phyloP scores from a whole-genome alignment of 1,140 invertebrate species.

The Halotydeus destructor region DNA sequence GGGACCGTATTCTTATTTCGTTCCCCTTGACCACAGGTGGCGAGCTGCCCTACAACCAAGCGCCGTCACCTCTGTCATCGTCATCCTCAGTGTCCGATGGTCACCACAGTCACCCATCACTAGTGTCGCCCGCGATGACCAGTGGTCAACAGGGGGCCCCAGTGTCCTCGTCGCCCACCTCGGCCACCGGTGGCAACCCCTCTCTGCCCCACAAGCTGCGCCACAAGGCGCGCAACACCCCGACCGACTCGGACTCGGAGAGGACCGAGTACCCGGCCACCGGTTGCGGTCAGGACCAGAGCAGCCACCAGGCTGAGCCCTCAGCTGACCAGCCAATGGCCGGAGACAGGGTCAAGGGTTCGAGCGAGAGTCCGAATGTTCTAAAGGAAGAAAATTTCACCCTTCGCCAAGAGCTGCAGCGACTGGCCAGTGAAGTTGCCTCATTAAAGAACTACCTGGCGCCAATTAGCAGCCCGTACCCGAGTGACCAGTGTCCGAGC shows the following conservation, averaged over 20 bases:
- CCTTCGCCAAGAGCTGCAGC: conserved; percentile 59
- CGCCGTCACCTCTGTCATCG: conserved; percentile 1
- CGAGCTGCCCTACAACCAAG: not conserved
- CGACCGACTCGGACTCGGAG: conserved; percentile 38
- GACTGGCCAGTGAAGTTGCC: conserved; percentile 75
- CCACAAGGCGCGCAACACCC: conserved; percentile 61
- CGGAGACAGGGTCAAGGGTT: conserved; percentile 19
- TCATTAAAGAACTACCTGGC: conserved; percentile 38
- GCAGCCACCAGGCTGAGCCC: conserved; percentile 23
- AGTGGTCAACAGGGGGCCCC: conserved; percentile 13
- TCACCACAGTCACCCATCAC: not conserved
- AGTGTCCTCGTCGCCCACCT: conserved; percentile 16
- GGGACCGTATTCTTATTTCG: not conserved
- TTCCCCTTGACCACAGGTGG: not conserved
- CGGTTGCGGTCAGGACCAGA: conserved; percentile 21
- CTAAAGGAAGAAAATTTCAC: conserved; percentile 39
- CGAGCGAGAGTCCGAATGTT: no score
- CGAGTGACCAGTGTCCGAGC: no score
- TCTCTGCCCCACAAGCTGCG: conserved; percentile 65
- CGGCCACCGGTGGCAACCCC: conserved; percentile 16
- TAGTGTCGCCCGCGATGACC: not conserved
- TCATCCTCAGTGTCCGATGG: conserved; percentile 9
- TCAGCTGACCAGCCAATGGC: conserved; percentile 12
- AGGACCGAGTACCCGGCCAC: conserved; percentile 39
- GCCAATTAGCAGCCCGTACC: not conserved